Evolutionary conservation across 2,113 vertebrate genomes (phyloP), one percentile per base, ranked within the genome.

Genomic region (Chlamydotis undulata): DNA sequence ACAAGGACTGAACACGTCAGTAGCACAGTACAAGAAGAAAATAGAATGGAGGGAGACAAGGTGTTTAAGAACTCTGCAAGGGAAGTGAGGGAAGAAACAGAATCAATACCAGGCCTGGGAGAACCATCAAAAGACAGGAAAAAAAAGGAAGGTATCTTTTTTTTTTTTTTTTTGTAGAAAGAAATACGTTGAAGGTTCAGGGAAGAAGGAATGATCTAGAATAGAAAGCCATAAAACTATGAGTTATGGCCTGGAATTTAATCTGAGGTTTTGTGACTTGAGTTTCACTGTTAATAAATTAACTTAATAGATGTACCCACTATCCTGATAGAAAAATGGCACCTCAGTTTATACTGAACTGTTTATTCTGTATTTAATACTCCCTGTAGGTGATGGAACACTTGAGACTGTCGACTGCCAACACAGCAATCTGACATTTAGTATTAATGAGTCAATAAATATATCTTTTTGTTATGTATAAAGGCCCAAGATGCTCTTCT

Each of bases 281-380:
- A 94, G n/a, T 69, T 95, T 95, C 59, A 67, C 89, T 95, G 80
- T 61, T 89, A 93, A 93, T 88, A 74, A 65, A 93, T 86, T 94
- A 90, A 90, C 24, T 90, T 91, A 90, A 85, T 73, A 90, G 71
- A 92, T 21, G 23, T 71, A 93, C 82, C 55, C 59, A 41, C 76
- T 88, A 67, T 67, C 77, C 47, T 75, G 85, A 90, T 56, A 83
- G 92, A 94, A 94, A 94, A 96, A 90, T 74, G 47, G 59, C 28
- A 85, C 59, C 50, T 65, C 7, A 1, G 71, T 80, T 94, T 91
- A 65, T 31, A n/a, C 64, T 61, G 59, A 49, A 74, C 41, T 94
- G 79, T 95, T 97, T 93, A 86, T 88, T 92, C 82, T 61, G 6
- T 83, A 90, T 94, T 90, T 91, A 91, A 93, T 94, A 91, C 47